A percentile compares a stretch with the other conserved stretches of the same genome.
Evolutionary conservation across 2,113 vertebrate genomes (phyloP).

Genomic region (Illadopsis cleaveri): DNA sequence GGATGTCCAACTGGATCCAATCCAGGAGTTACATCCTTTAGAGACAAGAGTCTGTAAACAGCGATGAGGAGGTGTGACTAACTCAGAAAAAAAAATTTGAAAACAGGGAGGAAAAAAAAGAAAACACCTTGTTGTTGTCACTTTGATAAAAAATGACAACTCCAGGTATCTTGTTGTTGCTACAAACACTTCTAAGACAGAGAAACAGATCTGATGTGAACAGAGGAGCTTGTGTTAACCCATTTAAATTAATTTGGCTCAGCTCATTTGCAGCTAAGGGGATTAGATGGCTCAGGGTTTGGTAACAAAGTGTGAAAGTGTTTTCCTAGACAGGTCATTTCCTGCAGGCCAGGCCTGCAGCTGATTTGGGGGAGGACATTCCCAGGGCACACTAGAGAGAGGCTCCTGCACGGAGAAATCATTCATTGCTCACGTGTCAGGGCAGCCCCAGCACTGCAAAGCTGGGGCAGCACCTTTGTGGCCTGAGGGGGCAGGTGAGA

Average conservation of each 20-base stretch:
- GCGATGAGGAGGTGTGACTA: conserved; percentile 6
- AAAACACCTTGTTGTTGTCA: conserved; percentile 14
- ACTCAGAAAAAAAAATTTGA: conserved; percentile 13
- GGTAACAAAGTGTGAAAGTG: neutral
- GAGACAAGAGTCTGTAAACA: neutral
- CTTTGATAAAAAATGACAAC: conserved; percentile 44
- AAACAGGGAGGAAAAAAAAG: neutral
- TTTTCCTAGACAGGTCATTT: conserved; percentile 6
- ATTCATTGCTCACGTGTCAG: rapidly evolving
- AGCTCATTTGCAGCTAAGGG: conserved; percentile 7
- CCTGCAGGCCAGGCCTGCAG: neutral
- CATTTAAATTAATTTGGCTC: conserved; percentile 48
- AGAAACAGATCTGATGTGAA: neutral
- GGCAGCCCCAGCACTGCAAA: neutral
- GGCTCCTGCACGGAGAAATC: neutral
- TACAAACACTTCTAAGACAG: conserved; percentile 28
- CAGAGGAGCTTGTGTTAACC: neutral
- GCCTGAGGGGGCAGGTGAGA: neutral
- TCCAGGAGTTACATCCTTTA: neutral
- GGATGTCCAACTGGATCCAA: neutral
- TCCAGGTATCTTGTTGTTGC: neutral
- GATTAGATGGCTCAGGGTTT: conserved; percentile 16
- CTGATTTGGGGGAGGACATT: neutral
- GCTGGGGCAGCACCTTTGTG: neutral
- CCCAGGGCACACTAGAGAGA: neutral